Conservation (phyloP, 2,113 vertebrate genomes). For the Amphiprion ocellaris region DNA sequence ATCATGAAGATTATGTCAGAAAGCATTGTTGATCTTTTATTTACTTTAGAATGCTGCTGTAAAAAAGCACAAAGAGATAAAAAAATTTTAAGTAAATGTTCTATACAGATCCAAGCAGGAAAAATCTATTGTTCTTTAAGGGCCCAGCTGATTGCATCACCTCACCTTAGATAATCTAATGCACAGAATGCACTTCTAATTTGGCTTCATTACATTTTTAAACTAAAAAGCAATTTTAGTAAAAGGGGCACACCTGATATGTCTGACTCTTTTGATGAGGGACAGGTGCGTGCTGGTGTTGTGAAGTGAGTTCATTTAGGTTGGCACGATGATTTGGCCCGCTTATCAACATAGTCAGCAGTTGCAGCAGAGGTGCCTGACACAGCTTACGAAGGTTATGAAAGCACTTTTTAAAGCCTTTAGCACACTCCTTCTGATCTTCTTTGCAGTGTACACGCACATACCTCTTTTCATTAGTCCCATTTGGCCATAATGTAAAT, state of each 20-base stretch:
- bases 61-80: not conserved
- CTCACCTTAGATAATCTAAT: too few species aligned
- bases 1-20: not conserved
- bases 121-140: not conserved
- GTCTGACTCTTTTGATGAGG: not conserved
- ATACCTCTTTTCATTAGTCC: not conserved
- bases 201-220: too few species aligned
- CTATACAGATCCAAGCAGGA: not conserved
- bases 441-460: not conserved
- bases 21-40: not conserved
- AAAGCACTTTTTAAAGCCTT: not conserved
- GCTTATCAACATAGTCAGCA: slow-evolving; percentile 8
- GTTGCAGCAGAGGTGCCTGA: not conserved
- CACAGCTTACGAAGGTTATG: slow-evolving; percentile 6
- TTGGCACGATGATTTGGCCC: not conserved
- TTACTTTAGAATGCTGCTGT: not conserved
- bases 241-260: not conserved
- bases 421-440: slow-evolving; percentile 4
- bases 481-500: not conserved
- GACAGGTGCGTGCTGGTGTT: not conserved
- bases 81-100: not conserved
- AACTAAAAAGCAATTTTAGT: not conserved
- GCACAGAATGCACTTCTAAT: too few species aligned
- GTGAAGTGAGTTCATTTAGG: not conserved
- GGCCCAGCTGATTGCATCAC: too few species aligned